Evolutionary conservation across 2,888 invertebrate genomes (phyloP).

Genomic region (Galerucella nymphaeae): DNA sequence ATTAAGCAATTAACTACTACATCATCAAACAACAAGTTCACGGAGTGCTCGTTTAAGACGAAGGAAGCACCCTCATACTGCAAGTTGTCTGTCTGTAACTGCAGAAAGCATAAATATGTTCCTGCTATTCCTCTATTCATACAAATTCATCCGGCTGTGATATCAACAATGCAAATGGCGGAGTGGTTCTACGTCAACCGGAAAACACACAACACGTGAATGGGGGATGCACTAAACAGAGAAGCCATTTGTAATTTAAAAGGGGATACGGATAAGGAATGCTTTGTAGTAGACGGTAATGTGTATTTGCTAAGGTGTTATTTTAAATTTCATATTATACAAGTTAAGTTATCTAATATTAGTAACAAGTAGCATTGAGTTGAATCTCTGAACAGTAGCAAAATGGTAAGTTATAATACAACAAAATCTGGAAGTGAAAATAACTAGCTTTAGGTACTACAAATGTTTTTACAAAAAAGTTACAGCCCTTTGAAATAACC

Average conservation of each 20-base stretch:
- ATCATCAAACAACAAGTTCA: constrained; percentile 21
- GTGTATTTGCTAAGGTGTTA: neutral
- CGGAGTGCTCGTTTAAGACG: constrained; percentile 21
- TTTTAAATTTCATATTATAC: neutral
- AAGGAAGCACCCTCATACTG: constrained; percentile 23
- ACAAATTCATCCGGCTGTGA: constrained; percentile 33
- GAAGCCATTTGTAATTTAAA: constrained; percentile 30
- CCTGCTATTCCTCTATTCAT: constrained; percentile 26
- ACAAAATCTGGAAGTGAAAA: too few relatives aligned
- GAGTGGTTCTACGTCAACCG: constrained; percentile 28
- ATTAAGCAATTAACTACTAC: constrained; percentile 13
- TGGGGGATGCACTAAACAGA: constrained; percentile 34
- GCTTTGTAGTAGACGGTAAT: constrained; percentile 1
- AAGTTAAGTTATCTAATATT: neutral
- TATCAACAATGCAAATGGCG: constrained; percentile 37
- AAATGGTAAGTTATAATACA: too few relatives aligned
- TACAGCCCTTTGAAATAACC: too few relatives aligned
- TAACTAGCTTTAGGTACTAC: too few relatives aligned
- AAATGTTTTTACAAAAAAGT: too few relatives aligned
- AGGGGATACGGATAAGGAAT: constrained; percentile 22
- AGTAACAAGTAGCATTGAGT: too few relatives aligned
- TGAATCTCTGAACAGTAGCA: too few relatives aligned
- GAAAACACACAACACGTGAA: constrained; percentile 35
- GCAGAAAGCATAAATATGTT: constrained; percentile 23
- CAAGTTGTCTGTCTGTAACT: constrained; percentile 24